Evolutionary conservation across 2,888 invertebrate genomes (phyloP), one percentile per base, ranked within the genome.

Genomic region (Deroplatys truncata): DNA sequence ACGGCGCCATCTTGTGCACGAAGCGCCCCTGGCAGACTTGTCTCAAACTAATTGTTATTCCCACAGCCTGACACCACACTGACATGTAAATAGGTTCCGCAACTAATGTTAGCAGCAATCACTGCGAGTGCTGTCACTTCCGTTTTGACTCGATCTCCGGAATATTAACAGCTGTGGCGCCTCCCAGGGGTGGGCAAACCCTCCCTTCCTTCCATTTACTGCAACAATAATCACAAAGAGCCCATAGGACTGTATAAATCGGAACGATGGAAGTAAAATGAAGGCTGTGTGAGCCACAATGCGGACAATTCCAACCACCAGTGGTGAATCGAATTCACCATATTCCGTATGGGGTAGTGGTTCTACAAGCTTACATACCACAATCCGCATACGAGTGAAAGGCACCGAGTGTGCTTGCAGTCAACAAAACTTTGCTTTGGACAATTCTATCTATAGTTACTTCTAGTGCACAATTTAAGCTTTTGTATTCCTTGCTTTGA

Each of bases 71-170:
- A 49, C 85, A 49, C 85, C 85, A 49, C 85, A 85, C 49, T 28
- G 85, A 85, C 49, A 85, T 85, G 85, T 56, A 85, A 85, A 85
- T 85, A 85, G 25, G 43, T 85, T 85, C 85, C 85, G 29, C 25
- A 49, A 85, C 85, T 85, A 85, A 35, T 31, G 85, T 31, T 43
- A 72, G 56, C 56, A 72, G 56, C 56, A 72, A 72, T 72, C 56
- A 72, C 56, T 72, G 56, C 56, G 56, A 72, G 56, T 72, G 56
- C 56, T 72, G 56, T 72, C 56, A 72, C 56, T 72, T 72, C 56
- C 56, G 56, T 72, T 72, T 72, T 72, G 56, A 72, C 56, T 72
- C 56, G 56, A 72, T 72, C 56, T 72, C 56, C 56, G 56, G 56
- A 72, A 72, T 72, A 72, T 72, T 72, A 72, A 72, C 56, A 72